Percentiles rank a stretch among this genome's conserved stretches.
Conservation (phyloP, 2,113 vertebrate species). For the Sisor rabdophorus region DNA sequence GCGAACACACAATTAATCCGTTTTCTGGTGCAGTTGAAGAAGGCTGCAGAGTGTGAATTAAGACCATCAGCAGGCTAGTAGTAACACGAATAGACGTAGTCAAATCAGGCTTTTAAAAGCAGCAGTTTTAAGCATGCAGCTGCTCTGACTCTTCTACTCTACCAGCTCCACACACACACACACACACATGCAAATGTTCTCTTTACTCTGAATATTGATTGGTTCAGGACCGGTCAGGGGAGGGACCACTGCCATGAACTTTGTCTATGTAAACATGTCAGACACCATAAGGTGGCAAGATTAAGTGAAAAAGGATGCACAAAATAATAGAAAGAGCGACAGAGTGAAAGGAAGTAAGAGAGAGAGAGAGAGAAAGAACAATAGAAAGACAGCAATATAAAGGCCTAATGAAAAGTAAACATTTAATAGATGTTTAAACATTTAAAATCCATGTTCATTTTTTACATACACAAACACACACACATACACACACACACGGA, state of each 20-base stretch:
- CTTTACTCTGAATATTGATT: conserved; percentile 16
- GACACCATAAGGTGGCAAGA: conserved; percentile 11
- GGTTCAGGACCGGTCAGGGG: conserved; percentile 9
- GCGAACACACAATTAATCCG: background rate
- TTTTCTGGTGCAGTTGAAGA: background rate
- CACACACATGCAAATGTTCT: conserved; percentile 24
- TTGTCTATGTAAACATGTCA: conserved; percentile 38
- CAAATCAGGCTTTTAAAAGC: background rate
- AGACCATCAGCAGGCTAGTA: background rate
- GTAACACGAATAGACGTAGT: background rate
- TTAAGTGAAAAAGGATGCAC: too few species aligned
- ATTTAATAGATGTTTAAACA: conserved; percentile 59
- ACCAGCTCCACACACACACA: background rate
- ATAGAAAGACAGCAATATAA: background rate
- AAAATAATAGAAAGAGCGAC: conserved; percentile 2
- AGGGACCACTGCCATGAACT: conserved; percentile 28
- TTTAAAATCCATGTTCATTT: conserved; percentile 37
- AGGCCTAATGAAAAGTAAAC: conserved; percentile 51
- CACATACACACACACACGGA: conserved; percentile 20
- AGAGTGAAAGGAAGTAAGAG: background rate
- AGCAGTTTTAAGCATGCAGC: conserved; percentile 20
- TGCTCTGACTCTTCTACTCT: background rate
- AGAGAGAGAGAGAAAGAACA: background rate
- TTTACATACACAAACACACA: conserved; percentile 21
- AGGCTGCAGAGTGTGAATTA: background rate